Base-by-base conservation (phyloP, 2,888 invertebrate species). In the Drosophila niveifrons region DNA sequence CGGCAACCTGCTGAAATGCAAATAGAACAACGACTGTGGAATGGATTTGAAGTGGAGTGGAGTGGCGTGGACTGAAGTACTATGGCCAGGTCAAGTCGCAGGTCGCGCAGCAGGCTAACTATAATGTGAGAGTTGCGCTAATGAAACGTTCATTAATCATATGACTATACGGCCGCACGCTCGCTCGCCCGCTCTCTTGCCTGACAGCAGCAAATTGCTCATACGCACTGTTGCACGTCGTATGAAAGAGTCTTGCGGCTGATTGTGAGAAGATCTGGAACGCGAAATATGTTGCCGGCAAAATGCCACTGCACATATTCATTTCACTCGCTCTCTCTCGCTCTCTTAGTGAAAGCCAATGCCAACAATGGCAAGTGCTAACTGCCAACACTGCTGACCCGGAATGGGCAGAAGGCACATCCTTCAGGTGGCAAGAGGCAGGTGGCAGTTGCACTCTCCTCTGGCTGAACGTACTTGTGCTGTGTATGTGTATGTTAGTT, bases 61-160 rank as follows among this genome's bases (percentile, higher is more conserved):
- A 8, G 13, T 13, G 4, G 36, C 0, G 55, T 36, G 59, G 13
- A 23, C 1, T 23, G 23, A 4, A 13, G 28, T 50, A n/a, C 29
- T 31, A 50, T 15, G 57, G 28, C 28, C 51, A 43, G 65, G 64
- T 59, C 72, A 55, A 62, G 46, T 23, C 56, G 52, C 31, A 53
- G 52, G 10, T 31, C 31, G 10, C 52, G 44, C 31, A 52, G 52
- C 31, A 44, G 43, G n/a, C 55, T 66, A 65, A 66, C 59, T 71
- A 70, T 69, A 79, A 89, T 76, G 77, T 76, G 77, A 64, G 72
- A 82, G 90, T 70, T 64, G 58, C 77, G 72, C 79, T 80, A 89
- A 87, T 85, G 86, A 88, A 85, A 85, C 75, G 79, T 83, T 90
- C 90, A 87, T 90, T 89, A 88, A 89, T 90, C 89, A 90, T 83